These are phyloP conservation scores for Gorsachius goisagi DNA, from an alignment of 2,113 vertebrate species.

Conservation along the genomic window DNA sequence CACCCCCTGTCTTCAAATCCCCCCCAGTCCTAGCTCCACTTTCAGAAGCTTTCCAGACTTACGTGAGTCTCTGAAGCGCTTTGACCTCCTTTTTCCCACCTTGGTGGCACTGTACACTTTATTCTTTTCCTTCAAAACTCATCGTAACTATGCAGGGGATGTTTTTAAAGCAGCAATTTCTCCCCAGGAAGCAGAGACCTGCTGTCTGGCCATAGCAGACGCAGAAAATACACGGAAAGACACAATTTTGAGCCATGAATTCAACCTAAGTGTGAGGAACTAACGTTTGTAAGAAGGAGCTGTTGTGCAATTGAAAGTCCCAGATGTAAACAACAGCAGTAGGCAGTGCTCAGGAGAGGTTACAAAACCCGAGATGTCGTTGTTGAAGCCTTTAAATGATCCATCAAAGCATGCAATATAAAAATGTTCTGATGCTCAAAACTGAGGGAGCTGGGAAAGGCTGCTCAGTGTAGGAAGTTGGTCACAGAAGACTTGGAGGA, in stretches of 20 bases:
- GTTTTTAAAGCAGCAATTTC: neutral
- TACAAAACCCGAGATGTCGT: neutral
- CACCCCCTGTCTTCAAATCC: neutral
- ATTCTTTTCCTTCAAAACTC: slow-evolving; percentile 9
- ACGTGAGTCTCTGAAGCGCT: neutral
- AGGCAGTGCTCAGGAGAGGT: neutral
- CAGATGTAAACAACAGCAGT: slow-evolving; percentile 25
- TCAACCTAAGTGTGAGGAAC: neutral
- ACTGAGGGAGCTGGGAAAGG: neutral
- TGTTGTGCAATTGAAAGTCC: neutral
- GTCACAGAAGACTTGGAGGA: neutral
- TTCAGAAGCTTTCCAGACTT: neutral
- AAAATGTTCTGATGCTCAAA: neutral
- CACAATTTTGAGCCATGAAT: neutral
- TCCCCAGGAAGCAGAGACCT: neutral
- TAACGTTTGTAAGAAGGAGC: neutral
- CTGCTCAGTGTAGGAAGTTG: neutral
- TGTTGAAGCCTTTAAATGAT: slow-evolving; percentile 44
- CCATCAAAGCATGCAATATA: neutral
- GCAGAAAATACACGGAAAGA: neutral
- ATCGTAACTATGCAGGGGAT: neutral
- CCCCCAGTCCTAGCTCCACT: neutral
- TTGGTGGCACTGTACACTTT: neutral
- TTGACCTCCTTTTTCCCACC: neutral
- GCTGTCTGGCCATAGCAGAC: neutral